Evolutionary conservation across 2,888 invertebrate species (phyloP).

Genomic region (Oligia latruncula): DNA sequence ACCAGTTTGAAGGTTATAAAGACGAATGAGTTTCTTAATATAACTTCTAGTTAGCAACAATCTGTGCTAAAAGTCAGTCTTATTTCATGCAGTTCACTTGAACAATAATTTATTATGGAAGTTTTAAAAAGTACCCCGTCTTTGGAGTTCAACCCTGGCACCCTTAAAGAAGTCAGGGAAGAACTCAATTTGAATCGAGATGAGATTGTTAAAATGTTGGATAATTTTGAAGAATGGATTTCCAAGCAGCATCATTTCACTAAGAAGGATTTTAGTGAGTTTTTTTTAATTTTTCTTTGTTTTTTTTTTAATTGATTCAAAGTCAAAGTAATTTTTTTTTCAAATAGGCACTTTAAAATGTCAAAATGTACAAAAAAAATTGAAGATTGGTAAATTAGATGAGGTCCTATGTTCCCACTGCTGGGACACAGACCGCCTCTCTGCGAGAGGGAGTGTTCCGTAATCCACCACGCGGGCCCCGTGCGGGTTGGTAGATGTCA

Average conservation of each 20-base stretch:
- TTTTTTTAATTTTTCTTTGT: not conserved
- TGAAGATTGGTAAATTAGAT: too few relatives aligned
- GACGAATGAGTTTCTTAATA: too few relatives aligned
- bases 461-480: too few relatives aligned
- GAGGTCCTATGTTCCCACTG: too few relatives aligned
- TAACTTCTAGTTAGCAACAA: not conserved
- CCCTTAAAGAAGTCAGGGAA: slow-evolving; percentile 66
- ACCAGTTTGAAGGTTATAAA: not conserved
- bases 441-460: too few relatives aligned
- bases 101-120: slow-evolving; percentile 19
- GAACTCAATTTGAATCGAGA: slow-evolving; percentile 66
- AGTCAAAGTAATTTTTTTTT: not conserved
- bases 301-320: too few relatives aligned
- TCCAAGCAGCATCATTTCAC: slow-evolving; percentile 74
- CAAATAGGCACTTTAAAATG: too few relatives aligned
- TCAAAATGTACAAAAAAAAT: too few relatives aligned
- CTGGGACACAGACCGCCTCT: too few relatives aligned
- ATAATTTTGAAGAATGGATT: slow-evolving; percentile 73
- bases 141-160: slow-evolving; percentile 62
- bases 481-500: too few relatives aligned
- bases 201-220: slow-evolving; percentile 68
- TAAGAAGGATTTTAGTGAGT: slow-evolving; percentile 74
- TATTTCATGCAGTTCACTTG: too few relatives aligned
- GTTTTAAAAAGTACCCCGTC: slow-evolving; percentile 23
- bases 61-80: not conserved